These are phyloP conservation scores for Strongylocentrotus purpuratus DNA, from an alignment of 35 echinoderm and acorn worm genomes.

Conservation along the genomic window DNA sequence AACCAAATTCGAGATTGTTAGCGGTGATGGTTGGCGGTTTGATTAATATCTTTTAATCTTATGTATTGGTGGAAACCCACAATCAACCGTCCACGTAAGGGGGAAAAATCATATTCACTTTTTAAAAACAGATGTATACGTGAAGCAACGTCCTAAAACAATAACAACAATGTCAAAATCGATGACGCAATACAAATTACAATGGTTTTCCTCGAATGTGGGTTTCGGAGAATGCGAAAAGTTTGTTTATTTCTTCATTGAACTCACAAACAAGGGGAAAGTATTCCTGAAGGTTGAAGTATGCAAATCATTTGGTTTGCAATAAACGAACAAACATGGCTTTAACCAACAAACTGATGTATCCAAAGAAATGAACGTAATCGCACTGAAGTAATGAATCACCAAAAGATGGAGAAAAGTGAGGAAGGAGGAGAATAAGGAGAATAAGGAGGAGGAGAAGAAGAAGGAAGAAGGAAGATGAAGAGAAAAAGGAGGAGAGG, in stretches of 20 bases:
- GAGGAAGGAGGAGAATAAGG: too few relatives aligned
- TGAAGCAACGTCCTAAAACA: neutral
- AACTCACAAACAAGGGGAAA: neutral
- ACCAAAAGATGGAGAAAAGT: too few relatives aligned
- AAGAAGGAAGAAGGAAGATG: too few relatives aligned
- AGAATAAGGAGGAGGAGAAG: too few relatives aligned
- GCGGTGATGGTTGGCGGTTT: neutral
- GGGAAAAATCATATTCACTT: neutral
- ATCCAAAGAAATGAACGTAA: too few relatives aligned
- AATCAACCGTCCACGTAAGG: neutral
- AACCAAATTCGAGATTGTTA: neutral
- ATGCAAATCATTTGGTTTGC: too few relatives aligned
- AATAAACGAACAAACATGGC: too few relatives aligned
- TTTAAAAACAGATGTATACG: too few relatives aligned
- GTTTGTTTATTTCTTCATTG: neutral
- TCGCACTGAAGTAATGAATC: too few relatives aligned
- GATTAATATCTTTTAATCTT: neutral
- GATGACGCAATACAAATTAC: neutral
- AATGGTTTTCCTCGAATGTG: neutral
- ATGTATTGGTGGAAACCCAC: neutral
- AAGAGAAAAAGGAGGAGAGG: too few relatives aligned
- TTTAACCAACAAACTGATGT: too few relatives aligned
- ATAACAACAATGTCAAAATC: neutral
- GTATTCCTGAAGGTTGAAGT: too few relatives aligned
- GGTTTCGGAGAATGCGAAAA: neutral